These are phyloP conservation scores for Stomorhina lunata DNA, from an alignment of 2,888 invertebrate species.

Conservation along the genomic window DNA sequence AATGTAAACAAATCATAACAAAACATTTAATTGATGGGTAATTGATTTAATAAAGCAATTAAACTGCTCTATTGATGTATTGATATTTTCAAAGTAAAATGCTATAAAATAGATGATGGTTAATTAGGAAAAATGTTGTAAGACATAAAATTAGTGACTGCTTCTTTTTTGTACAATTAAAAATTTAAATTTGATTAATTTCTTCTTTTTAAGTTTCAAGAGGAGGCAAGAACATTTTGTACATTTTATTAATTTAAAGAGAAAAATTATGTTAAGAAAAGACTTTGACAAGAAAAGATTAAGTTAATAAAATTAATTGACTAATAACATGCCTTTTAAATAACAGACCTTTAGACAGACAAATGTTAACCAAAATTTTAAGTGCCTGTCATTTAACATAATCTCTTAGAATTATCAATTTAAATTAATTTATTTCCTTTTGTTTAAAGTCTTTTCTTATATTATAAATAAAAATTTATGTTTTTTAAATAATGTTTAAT, in stretches of 20 bases:
- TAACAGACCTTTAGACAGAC: too few species aligned
- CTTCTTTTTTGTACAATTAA: slow-evolving; percentile 54
- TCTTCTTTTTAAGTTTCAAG: background rate
- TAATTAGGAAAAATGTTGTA: slow-evolving; percentile 12
- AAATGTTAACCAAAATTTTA: too few species aligned
- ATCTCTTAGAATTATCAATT: too few species aligned
- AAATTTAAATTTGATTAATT: slow-evolving; percentile 13
- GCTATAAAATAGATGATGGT: background rate
- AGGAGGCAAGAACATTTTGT: slow-evolving; percentile 40
- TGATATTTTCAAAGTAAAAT: too few species aligned
- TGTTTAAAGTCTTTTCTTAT: background rate
- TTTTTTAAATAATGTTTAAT: slow-evolving; percentile 5
- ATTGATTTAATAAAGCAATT: slow-evolving; percentile 41
- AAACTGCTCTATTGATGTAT: too few species aligned
- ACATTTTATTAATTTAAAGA: slow-evolving; percentile 25
- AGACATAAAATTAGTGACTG: slow-evolving; percentile 55
- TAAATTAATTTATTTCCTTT: too few species aligned
- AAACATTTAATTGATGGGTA: slow-evolving; percentile 12
- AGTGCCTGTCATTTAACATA: too few species aligned
- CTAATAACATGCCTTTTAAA: too few species aligned
- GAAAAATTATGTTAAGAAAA: slow-evolving; percentile 27
- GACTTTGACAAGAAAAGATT: too few species aligned
- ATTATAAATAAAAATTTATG: background rate
- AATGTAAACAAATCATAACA: slow-evolving; percentile 23
- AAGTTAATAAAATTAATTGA: too few species aligned